Evolutionary conservation across 2,113 vertebrate genomes (phyloP).

Genomic region (Cercopithecus mona): DNA sequence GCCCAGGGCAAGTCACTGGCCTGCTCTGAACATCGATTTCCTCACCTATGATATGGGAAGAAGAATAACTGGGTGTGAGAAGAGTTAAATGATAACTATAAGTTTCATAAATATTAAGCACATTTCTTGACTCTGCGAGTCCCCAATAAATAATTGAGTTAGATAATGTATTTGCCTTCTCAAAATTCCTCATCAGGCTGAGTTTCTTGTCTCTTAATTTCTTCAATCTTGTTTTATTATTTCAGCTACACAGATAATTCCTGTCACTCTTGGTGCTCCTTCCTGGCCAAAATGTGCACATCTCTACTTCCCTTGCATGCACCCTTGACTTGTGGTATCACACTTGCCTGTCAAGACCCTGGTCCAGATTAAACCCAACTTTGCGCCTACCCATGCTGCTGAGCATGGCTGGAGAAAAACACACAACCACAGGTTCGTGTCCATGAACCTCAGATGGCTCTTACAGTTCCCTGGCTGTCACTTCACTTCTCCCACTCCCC

Average conservation of each 20-base stretch:
- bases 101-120: not conserved
- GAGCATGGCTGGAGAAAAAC: not conserved
- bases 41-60: not conserved
- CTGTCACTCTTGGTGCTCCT: not conserved
- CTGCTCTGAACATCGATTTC: accelerated
- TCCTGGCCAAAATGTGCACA: accelerated
- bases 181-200: not conserved
- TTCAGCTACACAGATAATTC: accelerated
- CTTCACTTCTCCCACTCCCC: not conserved
- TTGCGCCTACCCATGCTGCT: accelerated
- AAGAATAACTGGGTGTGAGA: not conserved
- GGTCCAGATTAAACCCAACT: not conserved
- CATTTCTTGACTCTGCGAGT: not conserved
- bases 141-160: not conserved
- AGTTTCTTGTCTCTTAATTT: not conserved
- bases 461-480: accelerated
- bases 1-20: not conserved
- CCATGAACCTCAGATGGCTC: not conserved
- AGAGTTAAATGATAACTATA: not conserved
- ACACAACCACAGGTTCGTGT: not conserved
- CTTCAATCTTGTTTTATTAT: accelerated
- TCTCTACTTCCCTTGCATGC: accelerated
- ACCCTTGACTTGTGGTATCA: not conserved
- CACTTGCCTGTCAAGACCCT: not conserved
- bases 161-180: not conserved